These are phyloP conservation scores for Hirtodrosophila confusa DNA, from an alignment of 2,888 invertebrate genomes.

Conservation along the genomic window DNA sequence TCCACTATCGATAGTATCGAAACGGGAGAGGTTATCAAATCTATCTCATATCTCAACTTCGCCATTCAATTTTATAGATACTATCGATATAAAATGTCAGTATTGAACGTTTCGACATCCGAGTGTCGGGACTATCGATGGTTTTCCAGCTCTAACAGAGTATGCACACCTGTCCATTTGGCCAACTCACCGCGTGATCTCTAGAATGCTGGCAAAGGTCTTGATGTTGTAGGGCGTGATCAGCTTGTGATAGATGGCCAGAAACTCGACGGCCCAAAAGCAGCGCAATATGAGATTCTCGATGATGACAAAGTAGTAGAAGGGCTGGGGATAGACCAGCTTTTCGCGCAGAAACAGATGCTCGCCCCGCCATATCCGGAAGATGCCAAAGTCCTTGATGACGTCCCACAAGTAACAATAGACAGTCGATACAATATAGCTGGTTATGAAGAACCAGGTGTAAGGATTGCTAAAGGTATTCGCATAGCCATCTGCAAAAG, in stretches of 20 bases:
- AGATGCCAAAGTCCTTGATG: constrained; percentile 98
- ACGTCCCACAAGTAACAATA: constrained; percentile 99
- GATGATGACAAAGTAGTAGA: constrained; percentile 94
- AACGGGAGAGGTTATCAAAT: too few relatives aligned
- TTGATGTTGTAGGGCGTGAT: constrained; percentile 91
- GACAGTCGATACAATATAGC: constrained; percentile 92
- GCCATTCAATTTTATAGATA: too few relatives aligned
- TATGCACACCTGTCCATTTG: too few relatives aligned
- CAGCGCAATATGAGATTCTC: constrained; percentile 97
- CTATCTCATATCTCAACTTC: too few relatives aligned
- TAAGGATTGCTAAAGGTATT: constrained; percentile 90
- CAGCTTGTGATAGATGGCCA: constrained; percentile 90
- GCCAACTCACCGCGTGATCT: constrained; percentile 90
- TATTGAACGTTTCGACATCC: too few relatives aligned
- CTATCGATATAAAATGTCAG: too few relatives aligned
- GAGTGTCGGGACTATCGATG: too few relatives aligned
- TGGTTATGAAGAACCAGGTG: constrained; percentile 93
- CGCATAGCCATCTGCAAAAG: constrained; percentile 85
- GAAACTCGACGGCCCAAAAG: constrained; percentile 94
- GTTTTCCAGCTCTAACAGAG: too few relatives aligned
- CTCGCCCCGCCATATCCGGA: constrained; percentile 94
- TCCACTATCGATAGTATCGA: too few relatives aligned
- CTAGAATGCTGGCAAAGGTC: constrained; percentile 91
- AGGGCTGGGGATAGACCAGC: constrained; percentile 95
- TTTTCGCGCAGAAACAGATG: constrained; percentile 95